These are phyloP conservation scores for Cephus rjabovi DNA, from an alignment of 2,888 invertebrate genomes.

Conservation along the genomic window DNA sequence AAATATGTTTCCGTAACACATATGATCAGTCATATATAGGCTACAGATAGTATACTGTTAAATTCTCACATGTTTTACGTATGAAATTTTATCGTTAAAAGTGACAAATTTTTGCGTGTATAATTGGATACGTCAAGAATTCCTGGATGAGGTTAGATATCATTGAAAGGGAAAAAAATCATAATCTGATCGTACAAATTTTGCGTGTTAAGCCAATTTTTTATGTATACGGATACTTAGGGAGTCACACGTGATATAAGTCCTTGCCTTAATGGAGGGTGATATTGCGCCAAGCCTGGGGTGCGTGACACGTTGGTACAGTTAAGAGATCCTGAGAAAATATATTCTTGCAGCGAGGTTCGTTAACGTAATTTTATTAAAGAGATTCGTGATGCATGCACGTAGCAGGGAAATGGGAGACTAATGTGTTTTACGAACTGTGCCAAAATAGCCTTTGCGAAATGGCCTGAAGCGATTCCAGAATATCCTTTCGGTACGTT, in stretches of 20 bases:
- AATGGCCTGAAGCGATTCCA: slow-evolving; percentile 9
- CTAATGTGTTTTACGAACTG: slow-evolving; percentile 38
- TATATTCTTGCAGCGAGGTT: neutral
- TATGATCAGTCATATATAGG: neutral
- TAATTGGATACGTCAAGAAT: neutral
- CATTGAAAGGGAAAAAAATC: neutral
- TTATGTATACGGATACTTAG: neutral
- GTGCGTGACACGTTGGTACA: neutral
- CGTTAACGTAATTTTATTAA: neutral
- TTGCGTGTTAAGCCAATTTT: neutral
- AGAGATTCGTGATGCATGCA: neutral
- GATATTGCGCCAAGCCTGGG: neutral
- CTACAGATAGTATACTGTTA: too few relatives aligned
- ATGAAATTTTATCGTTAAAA: neutral
- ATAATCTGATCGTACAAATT: neutral
- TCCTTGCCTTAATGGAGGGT: neutral
- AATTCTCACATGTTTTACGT: neutral
- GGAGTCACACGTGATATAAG: neutral
- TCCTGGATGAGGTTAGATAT: neutral
- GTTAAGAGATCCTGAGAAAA: neutral
- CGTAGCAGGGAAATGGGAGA: slow-evolving; percentile 13
- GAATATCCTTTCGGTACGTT: slow-evolving; percentile 6
- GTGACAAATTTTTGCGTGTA: neutral
- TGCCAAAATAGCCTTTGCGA: slow-evolving; percentile 29
- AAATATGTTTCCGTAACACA: neutral